Conservation (phyloP, 2,888 invertebrate genomes). For the Hydroisotoma schaefferi region DNA sequence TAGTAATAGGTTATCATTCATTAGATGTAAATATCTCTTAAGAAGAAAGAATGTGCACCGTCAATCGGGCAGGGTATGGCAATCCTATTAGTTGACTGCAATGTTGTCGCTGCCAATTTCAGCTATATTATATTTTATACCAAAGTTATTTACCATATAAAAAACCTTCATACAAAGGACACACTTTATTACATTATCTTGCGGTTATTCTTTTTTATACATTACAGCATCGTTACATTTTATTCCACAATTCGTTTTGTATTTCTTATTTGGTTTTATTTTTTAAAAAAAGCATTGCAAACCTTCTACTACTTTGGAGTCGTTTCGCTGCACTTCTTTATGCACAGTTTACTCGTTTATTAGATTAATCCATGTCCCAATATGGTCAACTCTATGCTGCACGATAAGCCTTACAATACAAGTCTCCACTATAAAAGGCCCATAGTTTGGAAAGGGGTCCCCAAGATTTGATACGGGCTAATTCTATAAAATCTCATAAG, state of each 20-base stretch:
- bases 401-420: slow-evolving; percentile 1
- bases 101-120: slow-evolving; percentile 29
- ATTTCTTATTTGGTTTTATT: slow-evolving; percentile 6
- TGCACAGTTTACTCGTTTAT: not conserved
- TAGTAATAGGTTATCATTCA: too few species aligned
- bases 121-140: not conserved
- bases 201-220: too few species aligned
- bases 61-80: slow-evolving; percentile 35
- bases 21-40: too few species aligned
- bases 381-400: not conserved
- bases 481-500: not conserved
- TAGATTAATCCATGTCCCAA: not conserved
- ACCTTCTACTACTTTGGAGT: slow-evolving; percentile 10
- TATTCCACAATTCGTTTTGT: too few species aligned
- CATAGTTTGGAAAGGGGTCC: too few species aligned
- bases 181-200: too few species aligned
- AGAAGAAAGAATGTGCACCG: not conserved
- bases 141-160: slow-evolving; percentile 11
- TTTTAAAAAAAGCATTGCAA: slow-evolving; percentile 23
- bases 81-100: slow-evolving; percentile 26
- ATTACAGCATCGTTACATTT: too few species aligned
- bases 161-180: too few species aligned
- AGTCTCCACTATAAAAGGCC: too few species aligned
- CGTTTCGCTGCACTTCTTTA: not conserved
- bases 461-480: too few species aligned